Evolutionary conservation across 1,140 invertebrate species (phyloP), one percentile per base, ranked within the genome.

Genomic region (Halesus radiatus): DNA sequence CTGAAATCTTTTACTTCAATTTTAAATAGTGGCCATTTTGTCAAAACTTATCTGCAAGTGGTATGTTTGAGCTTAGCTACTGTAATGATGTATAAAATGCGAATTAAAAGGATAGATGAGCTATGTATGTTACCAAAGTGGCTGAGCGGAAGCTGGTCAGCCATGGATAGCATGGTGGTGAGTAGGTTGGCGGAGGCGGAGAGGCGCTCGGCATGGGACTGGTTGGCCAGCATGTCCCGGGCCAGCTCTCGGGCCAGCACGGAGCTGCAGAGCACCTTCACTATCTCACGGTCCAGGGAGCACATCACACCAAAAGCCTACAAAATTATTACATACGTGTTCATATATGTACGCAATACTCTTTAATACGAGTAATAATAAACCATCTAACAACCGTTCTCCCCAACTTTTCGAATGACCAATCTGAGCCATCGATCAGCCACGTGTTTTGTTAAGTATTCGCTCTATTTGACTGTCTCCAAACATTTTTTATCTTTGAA

Each of bases 221-320:
- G 90, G 90, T 94, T 94, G 84, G 92, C 92, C 79, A 90, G 88
- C 92, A 95, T 95, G 86, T 95, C 94, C 60, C 94, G 92, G 54
- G 96, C 96, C 76, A 98, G 89, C 90, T 98, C 96, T 85, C 96
- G 92, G 0, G 96, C 96, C 70, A 98, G 89, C 80, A 97, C 93
- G 62, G 96, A 97, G 84, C 94, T 94, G 20, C 97, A 91, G 86
- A 98, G 92, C 26, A 96, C 93, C 74, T 93, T 93, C 10, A 97
- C 90, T 74, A 96, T 93, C 16, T 93, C 92, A 64, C 92, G 90
- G 87, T 97, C 96, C 75, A 98, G 88, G 60, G 93, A 93, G 86
- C 96, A 97, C 92, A 97, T 94, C 64, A 95, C 92, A 56, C 94
- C 95, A 89, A 98, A 98, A 16, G 94, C 94, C 90, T 97, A 56